Base-by-base conservation (phyloP, 37 sponge, comb jelly and placozoan species). In the Axinella damicornis region DNA sequence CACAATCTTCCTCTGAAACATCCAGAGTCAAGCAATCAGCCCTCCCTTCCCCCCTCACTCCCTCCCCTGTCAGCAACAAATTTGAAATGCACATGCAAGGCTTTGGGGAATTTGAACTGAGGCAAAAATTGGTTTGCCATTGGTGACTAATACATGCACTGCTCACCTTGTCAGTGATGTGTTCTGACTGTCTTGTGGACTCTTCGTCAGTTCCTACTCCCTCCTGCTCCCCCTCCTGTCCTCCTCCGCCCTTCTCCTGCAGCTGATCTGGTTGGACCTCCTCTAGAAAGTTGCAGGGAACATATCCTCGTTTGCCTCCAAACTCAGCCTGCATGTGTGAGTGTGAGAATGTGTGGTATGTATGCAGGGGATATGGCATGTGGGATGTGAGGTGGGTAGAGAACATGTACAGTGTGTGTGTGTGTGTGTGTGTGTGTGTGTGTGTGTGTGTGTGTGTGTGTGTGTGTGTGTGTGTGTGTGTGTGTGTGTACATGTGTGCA, bases 311-410 rank as follows among this genome's bases (percentile, higher is more conserved):
- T 57, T 79, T 77, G n/a, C 84, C 90, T 4, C 53, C 58, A 65
- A 89, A 22, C 53, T 89, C 90, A 57, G 69, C 90, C 90, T 89
- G 33, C 33, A 59, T n/a, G n/a, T n/a, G n/a, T n/a, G n/a, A n/a
- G n/a, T n/a, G n/a, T n/a, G n/a, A n/a, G 12, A 76, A 21, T 31
- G 12, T 13, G 18, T 58, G 14, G 46, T 46, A 9, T 46, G 46
- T n/a, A n/a, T n/a, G n/a, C 40, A 33, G 34, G 32, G 4, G 13
- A 33, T 28, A 37, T 28, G 13, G 69, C 20, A n/a, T n/a, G n/a
- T n/a, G n/a, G n/a, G n/a, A n/a, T n/a, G n/a, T n/a, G n/a, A n/a
- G n/a, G n/a, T n/a, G n/a, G n/a, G n/a, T n/a, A n/a, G 25, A 33
- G 20, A 12, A 35, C 36, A 69, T 20, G 15, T 35, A 28, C 33